These are phyloP conservation scores for Cheilosia soror DNA, from an alignment of 2,888 invertebrate genomes.

Conservation along the genomic window DNA sequence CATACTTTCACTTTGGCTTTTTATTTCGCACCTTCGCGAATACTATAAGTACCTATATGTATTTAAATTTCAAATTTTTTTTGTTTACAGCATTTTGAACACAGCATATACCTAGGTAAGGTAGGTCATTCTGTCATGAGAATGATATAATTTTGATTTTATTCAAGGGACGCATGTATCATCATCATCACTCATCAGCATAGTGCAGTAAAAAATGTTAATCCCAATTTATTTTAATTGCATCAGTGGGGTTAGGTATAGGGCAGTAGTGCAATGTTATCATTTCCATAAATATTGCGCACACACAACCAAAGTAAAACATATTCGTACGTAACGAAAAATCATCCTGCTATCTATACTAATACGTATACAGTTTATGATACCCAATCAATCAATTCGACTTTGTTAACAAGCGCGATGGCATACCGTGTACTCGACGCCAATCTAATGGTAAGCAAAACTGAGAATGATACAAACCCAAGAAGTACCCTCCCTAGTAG, in stretches of 20 bases:
- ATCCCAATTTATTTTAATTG: conserved; percentile 24
- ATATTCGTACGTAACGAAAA: not conserved
- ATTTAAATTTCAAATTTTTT: no score
- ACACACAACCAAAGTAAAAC: not conserved
- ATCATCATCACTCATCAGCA: not conserved
- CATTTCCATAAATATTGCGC: not conserved
- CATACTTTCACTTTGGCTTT: no score
- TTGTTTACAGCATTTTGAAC: no score
- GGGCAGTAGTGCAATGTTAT: not conserved
- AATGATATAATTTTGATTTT: no score
- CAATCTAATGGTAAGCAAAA: conserved; percentile 1
- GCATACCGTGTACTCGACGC: not conserved
- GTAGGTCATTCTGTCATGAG: no score
- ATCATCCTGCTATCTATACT: not conserved
- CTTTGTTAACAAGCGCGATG: conserved; percentile 22
- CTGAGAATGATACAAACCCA: not conserved
- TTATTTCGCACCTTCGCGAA: no score
- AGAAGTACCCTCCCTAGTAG: no score
- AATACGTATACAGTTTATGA: not conserved
- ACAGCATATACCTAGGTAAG: no score
- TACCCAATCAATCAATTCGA: conserved; percentile 44
- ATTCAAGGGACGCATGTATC: not conserved
- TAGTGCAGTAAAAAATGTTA: conserved; percentile 25
- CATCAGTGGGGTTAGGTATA: conserved; percentile 5
- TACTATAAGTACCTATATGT: no score